Conservation (phyloP, 2,113 vertebrate genomes). For the Corythoichthys haematopterus region DNA sequence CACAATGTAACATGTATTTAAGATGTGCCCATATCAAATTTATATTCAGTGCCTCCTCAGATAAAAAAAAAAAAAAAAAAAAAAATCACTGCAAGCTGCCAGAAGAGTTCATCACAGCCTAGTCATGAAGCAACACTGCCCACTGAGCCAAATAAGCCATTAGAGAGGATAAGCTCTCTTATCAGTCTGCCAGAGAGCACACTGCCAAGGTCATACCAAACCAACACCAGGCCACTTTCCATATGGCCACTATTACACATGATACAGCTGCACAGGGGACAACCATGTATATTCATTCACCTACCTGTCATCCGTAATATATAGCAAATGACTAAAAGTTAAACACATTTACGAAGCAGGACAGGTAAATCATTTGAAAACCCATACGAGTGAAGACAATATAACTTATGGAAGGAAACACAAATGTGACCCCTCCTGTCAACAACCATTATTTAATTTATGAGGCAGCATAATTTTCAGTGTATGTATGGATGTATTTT, state of each 20-base stretch:
- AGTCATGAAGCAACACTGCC: slow-evolving; percentile 23
- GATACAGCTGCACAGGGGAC: slow-evolving; percentile 11
- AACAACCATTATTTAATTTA: too few relatives aligned
- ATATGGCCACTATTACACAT: slow-evolving; percentile 4
- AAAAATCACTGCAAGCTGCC: slow-evolving; percentile 1
- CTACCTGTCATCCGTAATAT: slow-evolving; percentile 19
- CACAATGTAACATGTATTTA: neutral
- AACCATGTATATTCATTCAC: slow-evolving; percentile 18
- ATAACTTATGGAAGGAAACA: too few relatives aligned
- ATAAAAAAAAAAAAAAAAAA: neutral
- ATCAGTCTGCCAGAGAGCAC: slow-evolving; percentile 32
- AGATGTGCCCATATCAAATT: neutral
- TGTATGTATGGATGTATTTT: too few relatives aligned
- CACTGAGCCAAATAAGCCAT: slow-evolving; percentile 53
- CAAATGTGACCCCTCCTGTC: too few relatives aligned
- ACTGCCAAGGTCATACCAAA: slow-evolving; percentile 27
- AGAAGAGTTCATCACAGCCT: slow-evolving; percentile 25
- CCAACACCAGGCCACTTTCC: slow-evolving; percentile 33
- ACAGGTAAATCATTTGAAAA: too few relatives aligned
- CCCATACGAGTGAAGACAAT: too few relatives aligned
- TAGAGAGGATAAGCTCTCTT: slow-evolving; percentile 41
- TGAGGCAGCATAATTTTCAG: too few relatives aligned
- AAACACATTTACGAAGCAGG: slow-evolving; percentile 22
- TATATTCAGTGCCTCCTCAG: neutral
- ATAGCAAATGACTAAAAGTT: slow-evolving; percentile 13